A percentile compares a stretch with the other conserved stretches of the same genome.
phyloP scores from a whole-genome alignment of 2,113 vertebrate genomes.

The Agapornis roseicollis region DNA sequence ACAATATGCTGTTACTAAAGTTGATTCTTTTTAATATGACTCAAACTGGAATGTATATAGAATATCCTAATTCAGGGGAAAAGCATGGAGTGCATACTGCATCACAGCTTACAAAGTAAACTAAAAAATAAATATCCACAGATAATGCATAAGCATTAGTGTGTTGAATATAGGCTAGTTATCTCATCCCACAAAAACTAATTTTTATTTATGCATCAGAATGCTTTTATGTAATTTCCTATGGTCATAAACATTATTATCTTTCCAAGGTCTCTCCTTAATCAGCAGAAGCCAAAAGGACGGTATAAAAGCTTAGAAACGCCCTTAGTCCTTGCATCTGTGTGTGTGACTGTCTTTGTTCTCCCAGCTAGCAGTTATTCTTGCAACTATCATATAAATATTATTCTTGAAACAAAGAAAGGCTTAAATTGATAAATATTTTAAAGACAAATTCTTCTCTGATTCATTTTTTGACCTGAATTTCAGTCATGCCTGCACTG shows the following conservation, averaged over 20 bases:
- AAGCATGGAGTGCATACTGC: neutral
- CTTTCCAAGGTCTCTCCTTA: neutral
- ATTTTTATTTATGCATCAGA: neutral
- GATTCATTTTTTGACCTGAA: neutral
- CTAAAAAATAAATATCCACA: neutral
- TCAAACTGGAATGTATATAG: neutral
- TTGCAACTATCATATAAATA: neutral
- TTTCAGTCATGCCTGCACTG: neutral
- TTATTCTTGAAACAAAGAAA: neutral
- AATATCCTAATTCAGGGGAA: neutral
- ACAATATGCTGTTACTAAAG: neutral
- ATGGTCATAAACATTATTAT: neutral
- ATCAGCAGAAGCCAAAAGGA: neutral
- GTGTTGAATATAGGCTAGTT: neutral
- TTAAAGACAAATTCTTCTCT: neutral
- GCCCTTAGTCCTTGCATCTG: neutral
- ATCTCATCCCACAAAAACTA: neutral
- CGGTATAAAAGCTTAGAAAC: fast-evolving
- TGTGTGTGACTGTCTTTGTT: fast-evolving
- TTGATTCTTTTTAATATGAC: constrained; percentile 41
- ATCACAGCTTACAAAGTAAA: neutral
- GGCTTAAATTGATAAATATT: neutral
- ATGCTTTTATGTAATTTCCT: neutral
- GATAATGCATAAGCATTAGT: neutral
- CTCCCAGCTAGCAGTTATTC: neutral